Conservation (phyloP, 2,797 vertebrate species). For the Pachyuromys duprasi region DNA sequence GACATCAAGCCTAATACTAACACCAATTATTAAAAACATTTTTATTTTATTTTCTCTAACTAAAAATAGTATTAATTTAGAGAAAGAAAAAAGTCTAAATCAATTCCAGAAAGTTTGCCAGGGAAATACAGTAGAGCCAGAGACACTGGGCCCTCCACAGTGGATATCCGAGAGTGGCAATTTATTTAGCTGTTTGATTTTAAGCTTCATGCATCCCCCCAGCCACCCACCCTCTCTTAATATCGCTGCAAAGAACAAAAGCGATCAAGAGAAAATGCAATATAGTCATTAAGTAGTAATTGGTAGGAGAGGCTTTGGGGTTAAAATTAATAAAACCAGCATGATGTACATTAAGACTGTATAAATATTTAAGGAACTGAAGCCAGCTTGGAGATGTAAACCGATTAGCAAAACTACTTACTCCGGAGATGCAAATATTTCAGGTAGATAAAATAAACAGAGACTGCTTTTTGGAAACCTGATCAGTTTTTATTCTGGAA, state of each 20-base stretch:
- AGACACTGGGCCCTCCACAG: not conserved
- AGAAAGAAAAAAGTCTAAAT: not conserved
- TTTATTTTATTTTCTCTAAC: constrained; percentile 55
- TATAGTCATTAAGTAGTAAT: constrained; percentile 78
- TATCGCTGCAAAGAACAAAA: constrained; percentile 78
- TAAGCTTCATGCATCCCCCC: not conserved
- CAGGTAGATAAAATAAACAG: constrained; percentile 74
- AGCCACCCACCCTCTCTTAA: not conserved
- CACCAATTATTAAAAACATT: constrained; percentile 13
- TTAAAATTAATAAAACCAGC: constrained; percentile 81
- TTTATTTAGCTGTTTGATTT: constrained; percentile 64
- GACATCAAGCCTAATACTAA: constrained; percentile 45
- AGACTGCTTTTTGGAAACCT: constrained; percentile 49
- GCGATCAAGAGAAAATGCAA: constrained; percentile 71
- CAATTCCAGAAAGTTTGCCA: constrained; percentile 22
- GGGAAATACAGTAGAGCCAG: constrained; percentile 57
- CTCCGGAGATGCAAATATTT: constrained; percentile 65
- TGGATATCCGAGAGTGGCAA: constrained; percentile 34
- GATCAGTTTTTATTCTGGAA: constrained; percentile 68
- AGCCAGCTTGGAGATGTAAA: constrained; percentile 74
- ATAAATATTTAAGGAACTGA: constrained; percentile 82
- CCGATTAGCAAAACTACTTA: constrained; percentile 75
- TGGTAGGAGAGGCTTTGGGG: constrained; percentile 70
- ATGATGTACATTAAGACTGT: constrained; percentile 79
- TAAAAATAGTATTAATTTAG: constrained; percentile 58